Conservation (phyloP, 2,888 invertebrate species). For the Pachymerium ferrugineum region DNA sequence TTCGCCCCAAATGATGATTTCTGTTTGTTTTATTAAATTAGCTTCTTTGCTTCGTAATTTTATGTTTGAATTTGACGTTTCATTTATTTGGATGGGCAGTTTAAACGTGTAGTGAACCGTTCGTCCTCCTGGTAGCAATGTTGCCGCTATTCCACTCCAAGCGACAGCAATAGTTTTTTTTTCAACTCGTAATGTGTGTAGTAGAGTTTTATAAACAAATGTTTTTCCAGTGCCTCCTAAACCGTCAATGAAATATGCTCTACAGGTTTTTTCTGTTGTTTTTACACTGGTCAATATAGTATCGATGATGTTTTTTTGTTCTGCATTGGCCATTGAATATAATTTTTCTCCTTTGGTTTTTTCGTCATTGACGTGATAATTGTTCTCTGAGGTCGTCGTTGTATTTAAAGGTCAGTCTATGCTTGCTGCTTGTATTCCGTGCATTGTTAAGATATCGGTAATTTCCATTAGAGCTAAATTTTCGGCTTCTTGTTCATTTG, state of each 20-base stretch:
- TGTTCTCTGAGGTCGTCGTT: too few species aligned
- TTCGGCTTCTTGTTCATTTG: too few species aligned
- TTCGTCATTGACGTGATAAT: too few species aligned
- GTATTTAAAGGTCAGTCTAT: too few species aligned
- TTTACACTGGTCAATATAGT: too few species aligned
- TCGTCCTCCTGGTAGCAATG: conserved; percentile 46
- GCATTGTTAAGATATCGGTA: too few species aligned
- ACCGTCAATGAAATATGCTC: conserved; percentile 1
- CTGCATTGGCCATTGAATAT: too few species aligned
- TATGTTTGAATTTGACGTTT: conserved; percentile 44
- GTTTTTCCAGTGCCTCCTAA: conserved; percentile 12
- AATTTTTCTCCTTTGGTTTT: too few species aligned
- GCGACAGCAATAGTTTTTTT: conserved; percentile 46
- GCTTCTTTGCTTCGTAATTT: conserved; percentile 40
- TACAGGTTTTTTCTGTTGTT: too few species aligned
- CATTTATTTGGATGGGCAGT: conserved; percentile 44
- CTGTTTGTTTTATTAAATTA: conserved; percentile 41
- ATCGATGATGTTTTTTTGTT: too few species aligned
- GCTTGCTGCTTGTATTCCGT: too few species aligned
- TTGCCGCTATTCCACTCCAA: conserved; percentile 43
- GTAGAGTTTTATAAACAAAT: not conserved
- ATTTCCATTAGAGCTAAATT: too few species aligned
- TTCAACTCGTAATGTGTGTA: conserved; percentile 30
- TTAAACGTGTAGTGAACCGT: conserved; percentile 48
- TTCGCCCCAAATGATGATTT: conserved; percentile 48